Percentiles rank a stretch among this genome's conserved stretches.
These are phyloP conservation scores for Camponotus vicinus DNA, from an alignment of 1,140 invertebrate species.

Conservation along the genomic window DNA sequence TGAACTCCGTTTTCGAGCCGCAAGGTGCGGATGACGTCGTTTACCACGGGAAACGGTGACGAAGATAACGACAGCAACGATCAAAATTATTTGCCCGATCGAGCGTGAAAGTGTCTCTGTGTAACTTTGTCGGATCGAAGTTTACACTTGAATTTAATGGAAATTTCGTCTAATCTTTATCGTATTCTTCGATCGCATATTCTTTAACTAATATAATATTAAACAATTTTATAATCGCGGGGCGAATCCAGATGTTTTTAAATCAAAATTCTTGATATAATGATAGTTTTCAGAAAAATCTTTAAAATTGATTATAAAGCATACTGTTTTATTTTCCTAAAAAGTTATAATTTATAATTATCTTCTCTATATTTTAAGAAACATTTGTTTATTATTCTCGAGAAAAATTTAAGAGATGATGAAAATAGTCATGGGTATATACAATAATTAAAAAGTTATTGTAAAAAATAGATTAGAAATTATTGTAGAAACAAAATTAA, in stretches of 20 bases:
- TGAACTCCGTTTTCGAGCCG: slow-evolving; percentile 43
- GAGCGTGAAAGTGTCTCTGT: slow-evolving; percentile 49
- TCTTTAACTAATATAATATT: neutral
- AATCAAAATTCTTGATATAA: neutral
- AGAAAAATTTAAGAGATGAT: neutral
- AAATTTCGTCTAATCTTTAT: slow-evolving; percentile 47
- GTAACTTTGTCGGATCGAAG: slow-evolving; percentile 10
- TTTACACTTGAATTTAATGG: slow-evolving; percentile 54
- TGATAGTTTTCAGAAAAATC: neutral
- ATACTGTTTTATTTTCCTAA: neutral
- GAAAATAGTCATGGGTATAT: neutral
- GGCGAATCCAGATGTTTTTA: neutral
- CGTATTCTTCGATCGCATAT: neutral
- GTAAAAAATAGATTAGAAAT: neutral
- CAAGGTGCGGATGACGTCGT: slow-evolving; percentile 40
- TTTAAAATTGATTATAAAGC: neutral
- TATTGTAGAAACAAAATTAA: neutral
- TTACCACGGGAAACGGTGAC: slow-evolving; percentile 29
- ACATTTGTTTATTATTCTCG: neutral
- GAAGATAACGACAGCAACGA: slow-evolving; percentile 18
- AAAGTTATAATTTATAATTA: neutral
- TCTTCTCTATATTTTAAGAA: neutral
- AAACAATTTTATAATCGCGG: neutral
- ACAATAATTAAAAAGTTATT: neutral
- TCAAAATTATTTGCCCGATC: slow-evolving; percentile 56